Base-by-base conservation (phyloP, 2,888 invertebrate genomes). In the Villa cingulata region DNA sequence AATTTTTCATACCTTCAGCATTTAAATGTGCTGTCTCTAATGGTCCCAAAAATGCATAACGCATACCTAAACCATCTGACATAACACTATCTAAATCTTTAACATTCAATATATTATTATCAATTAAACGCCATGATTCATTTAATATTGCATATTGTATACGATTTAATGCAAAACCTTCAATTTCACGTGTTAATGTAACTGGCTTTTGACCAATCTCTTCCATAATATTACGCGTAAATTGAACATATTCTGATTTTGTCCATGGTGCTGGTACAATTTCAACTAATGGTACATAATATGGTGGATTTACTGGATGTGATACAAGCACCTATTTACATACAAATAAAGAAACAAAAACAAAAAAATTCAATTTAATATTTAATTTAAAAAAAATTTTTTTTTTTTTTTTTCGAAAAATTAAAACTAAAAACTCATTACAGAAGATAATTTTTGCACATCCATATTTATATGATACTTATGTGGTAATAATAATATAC, bases 241-340 rank as follows among this genome's bases (percentile, higher is more conserved):
- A 81, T 41, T 72, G 71, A 1, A 84, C 77, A 12, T 89, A 80
- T 52, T 83, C 82, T 0, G 81, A 74, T 45, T 82, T 79, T 0
- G 96, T 96, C 90, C 91, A 94, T 5, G 91, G 88, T 0, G 94
- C 88, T 0, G 95, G 95, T 0, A 95, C 88, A 15, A 97, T 74
- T 72, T 97, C 96, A 1, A 94, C 90, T 40, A 96, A 71, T 0
- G 94, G 92, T 20, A 94, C 89, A 64, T 91, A 95, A 66, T 95
- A 95, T 0, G 96, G 96, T 6, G 96, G 96, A 67, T 96, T 96
- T 3, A 94, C 89, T 68, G 95, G 96, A 70, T 96, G 95, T 0
- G 88, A 86, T 15, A 94, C 88, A 20, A 68, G 48, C 16, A 65
- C 53, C 67, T 67, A 20, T 16, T n/a, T n/a, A n/a, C n/a, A n/a